These are phyloP conservation scores for Lithosia quadra DNA, from an alignment of 2,888 invertebrate species.

Conservation along the genomic window DNA sequence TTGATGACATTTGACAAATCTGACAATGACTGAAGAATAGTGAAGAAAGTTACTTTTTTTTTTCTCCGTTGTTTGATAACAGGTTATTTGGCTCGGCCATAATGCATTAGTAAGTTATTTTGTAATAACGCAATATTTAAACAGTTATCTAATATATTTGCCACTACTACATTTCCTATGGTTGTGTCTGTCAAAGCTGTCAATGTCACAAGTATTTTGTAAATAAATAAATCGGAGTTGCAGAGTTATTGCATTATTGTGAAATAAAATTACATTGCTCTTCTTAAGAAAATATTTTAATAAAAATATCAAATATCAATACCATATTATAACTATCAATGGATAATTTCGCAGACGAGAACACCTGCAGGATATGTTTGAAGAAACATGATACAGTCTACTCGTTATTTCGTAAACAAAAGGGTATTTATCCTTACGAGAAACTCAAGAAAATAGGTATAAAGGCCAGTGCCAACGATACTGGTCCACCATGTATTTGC, in stretches of 20 bases:
- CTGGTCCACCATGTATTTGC: constrained; percentile 65
- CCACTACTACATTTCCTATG: too few species aligned
- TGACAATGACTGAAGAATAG: too few species aligned
- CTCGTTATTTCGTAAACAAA: constrained; percentile 59
- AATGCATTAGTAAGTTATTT: too few species aligned
- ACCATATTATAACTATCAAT: constrained; percentile 29
- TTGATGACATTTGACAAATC: too few species aligned
- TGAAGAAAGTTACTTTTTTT: too few species aligned
- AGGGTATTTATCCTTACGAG: constrained; percentile 59
- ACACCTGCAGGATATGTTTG: constrained; percentile 67
- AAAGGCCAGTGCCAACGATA: constrained; percentile 56
- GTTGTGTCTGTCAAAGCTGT: not conserved
- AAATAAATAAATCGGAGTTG: not conserved
- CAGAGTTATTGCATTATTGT: not conserved
- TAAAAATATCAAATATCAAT: not conserved
- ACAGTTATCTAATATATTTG: too few species aligned
- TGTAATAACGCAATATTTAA: too few species aligned
- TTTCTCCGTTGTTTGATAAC: too few species aligned
- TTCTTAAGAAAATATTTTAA: not conserved
- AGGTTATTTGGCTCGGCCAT: too few species aligned
- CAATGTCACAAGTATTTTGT: not conserved
- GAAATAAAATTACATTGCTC: not conserved
- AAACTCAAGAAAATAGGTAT: constrained; percentile 61
- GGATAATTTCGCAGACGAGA: constrained; percentile 51
- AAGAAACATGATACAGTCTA: constrained; percentile 58